Evolutionary conservation across 2,888 invertebrate species (phyloP), one percentile per base, ranked within the genome.

Genomic region (Endotricha flammealis): DNA sequence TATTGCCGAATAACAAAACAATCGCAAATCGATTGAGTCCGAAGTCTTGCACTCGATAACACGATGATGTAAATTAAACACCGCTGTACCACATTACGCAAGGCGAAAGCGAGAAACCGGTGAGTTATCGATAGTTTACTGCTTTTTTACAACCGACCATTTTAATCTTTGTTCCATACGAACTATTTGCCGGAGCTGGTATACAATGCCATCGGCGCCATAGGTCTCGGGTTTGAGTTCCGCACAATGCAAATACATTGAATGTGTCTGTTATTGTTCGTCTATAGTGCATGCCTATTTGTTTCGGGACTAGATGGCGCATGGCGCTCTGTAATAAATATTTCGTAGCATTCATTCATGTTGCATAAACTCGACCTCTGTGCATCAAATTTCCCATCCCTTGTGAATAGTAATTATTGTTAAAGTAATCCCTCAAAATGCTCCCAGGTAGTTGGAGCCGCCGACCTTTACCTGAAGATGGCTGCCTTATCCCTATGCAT

Each of bases 71-170:
- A 70, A 71, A 69, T 61, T 62, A 58, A 74, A 69, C 66, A 64
- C 57, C 50, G 59, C 66, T 65, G 58, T 64, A 34, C 20, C n/a
- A 20, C 37, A 45, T 70, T 65, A 65, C 58, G 68, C 64, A 76
- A 78, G 55, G 64, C 64, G 81, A 83, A 82, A 85, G 77, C 61
- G 67, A 69, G 59, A 71, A 74, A 64, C 58, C 52, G 40, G 55
- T 63, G 57, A 68, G 60, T 63, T 73, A 71, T 68, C 60, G 52
- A 59, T 63, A 62, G 58, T 64, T 65, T 60, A 62, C 58, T 53
- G 48, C 54, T 46, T 57, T 67, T 69, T 63, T 53, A 50, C 51
- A 50, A 41, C 35, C 40, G 39, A 37, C 42, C 37, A 38, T 34
- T 30, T 36, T 20, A 32, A 41, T 44, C 29, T 42, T 43, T 36